A percentile compares a stretch with the other conserved stretches of the same genome.
phyloP scores from a whole-genome alignment of 1,140 invertebrate genomes.

The Ladona fulva region DNA sequence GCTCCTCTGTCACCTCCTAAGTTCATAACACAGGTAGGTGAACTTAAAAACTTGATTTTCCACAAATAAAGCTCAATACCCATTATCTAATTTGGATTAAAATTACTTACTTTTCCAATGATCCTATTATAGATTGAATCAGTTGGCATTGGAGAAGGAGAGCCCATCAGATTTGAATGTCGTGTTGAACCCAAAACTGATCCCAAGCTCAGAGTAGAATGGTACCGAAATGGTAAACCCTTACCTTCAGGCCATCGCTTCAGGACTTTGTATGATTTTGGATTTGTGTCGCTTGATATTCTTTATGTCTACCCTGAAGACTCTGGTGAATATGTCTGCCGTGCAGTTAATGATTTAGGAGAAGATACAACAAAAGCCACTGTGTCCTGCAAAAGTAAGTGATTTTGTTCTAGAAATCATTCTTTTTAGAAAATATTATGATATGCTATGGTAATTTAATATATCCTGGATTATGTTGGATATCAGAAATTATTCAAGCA shows the following conservation, averaged over 20 bases:
- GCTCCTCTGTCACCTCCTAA: conserved; percentile 62
- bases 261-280: conserved; percentile 84
- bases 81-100: no score
- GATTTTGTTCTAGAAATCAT: background rate
- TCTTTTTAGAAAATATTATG: no score
- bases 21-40: conserved; percentile 61
- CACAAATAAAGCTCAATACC: no score
- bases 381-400: conserved; percentile 74
- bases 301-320: conserved; percentile 87
- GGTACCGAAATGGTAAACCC: conserved; percentile 85
- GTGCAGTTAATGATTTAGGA: conserved; percentile 77
- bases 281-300: conserved; percentile 89
- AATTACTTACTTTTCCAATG: background rate
- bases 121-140: conserved; percentile 53
- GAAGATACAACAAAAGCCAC: conserved; percentile 78
- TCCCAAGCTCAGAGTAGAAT: conserved; percentile 81
- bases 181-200: conserved; percentile 91
- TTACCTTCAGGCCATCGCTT: conserved; percentile 85
- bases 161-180: conserved; percentile 90
- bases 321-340: conserved; percentile 85
- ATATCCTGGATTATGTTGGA: no score
- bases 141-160: conserved; percentile 73
- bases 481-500: no score
- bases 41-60: no score
- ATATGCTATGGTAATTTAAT: no score